Base-by-base conservation (phyloP, 2,113 vertebrate genomes). In the Salvelinus fontinalis region DNA sequence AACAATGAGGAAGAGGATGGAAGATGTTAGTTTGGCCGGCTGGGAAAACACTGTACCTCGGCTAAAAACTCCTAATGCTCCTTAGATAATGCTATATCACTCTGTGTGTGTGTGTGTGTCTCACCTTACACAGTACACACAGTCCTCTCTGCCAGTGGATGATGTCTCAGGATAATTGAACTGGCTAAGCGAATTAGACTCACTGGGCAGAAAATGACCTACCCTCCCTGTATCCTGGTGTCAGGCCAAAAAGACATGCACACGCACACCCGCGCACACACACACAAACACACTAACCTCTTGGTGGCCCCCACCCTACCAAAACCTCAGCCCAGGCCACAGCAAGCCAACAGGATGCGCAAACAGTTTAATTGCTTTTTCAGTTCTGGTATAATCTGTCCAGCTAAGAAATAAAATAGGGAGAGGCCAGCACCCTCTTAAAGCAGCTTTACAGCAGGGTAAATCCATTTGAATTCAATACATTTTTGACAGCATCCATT, bases 291-390 rank as follows among this genome's bases (percentile, higher is more conserved):
- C 39, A 22, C 59, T 9, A 31, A 16, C 64, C 6, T 60, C 24
- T 16, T 49, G 14, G 27, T 54, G 24, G 31, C 3, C 44, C 27
- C 44, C 51, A 20, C 48, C 26, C 62, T 4, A 11, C 60, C 62
- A 29, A 16, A n/a, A 22, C n/a, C 59, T 2, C 11, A 13, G 34
- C 67, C 34, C 39, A 69, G 68, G 76, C 79, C 86, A 82, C 83
- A 81, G 84, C 83, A 75, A 83, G 79, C 85, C 71, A 75, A 80
- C 78, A 74, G 81, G 85, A 86, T 85, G 78, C 85, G 87, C 86
- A 87, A 89, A 90, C 81, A 84, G 86, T 79, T 83, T 88, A 89
- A 92, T 92, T 90, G 87, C 89, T 90, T 91, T 92, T 90, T 88
- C 89, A 90, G 85, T 89, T 81, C 85, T 78, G 75, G 74, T 62